Base-by-base conservation (phyloP, 2,113 vertebrate species). In the Meriones unguiculatus region DNA sequence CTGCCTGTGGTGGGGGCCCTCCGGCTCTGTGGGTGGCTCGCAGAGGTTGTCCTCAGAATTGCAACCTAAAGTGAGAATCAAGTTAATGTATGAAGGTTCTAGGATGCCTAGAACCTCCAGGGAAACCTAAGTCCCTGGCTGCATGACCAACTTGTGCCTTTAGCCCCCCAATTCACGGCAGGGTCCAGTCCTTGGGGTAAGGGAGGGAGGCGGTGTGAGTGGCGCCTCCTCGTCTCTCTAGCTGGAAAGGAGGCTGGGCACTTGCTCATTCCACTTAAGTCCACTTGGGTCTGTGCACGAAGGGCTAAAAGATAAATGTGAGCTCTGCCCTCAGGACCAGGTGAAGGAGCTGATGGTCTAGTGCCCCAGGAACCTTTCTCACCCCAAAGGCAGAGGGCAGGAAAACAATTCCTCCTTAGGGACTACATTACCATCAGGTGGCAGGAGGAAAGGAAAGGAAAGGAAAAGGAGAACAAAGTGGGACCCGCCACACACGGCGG, bases 11-110 rank as follows among this genome's bases (percentile, higher is more conserved):
- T 5, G 59, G 86, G 46, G 0, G 22, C 96, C 8, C 80, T 98
- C 96, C 0, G 90, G 95, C 89, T 97, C 98, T 62, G 86, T 28
- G 50, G 95, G n/a, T 0, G 62, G 95, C 50, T 97, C 98, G 0
- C 88, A 95, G 78, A 97, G 95, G 77, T 78, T 96, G 88, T 98
- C 98, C 0, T 97, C 95, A 0, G 98, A 97, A 18, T 67, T 95
- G 70, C 0, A 97, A 94, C 95, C 98, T 97, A 38, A 0, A 4
- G 81, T 0, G 59, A 70, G 32, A 81, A 67, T 0, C 22, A 32
- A 12, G 50, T 18, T 3, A 50, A 1, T 72, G 72, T 90, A 67
- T 1, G 7, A 25, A 17, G 30, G 50, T 15, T 24, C 38, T 5
- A 4, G 65, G 11, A 50, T 0, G 8, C 22, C 13, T 2, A 15